Evolutionary conservation across 1,140 invertebrate species (phyloP), one percentile per base, ranked within the genome.

Genomic region (Geopemphigus sp.): DNA sequence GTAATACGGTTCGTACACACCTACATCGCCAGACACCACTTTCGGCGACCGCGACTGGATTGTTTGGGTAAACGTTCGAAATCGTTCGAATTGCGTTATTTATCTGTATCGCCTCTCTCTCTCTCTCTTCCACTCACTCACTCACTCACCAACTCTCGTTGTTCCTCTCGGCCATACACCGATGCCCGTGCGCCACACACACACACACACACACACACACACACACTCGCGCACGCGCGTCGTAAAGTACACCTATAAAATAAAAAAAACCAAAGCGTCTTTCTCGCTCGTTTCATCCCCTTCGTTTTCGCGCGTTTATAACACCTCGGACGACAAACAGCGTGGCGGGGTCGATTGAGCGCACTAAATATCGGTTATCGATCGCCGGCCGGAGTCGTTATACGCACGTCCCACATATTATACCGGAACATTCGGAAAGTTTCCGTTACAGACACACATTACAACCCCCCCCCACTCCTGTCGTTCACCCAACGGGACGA

Each of bases 401-500:
- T 29, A 66, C 29, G 39, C 63, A 39, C 66, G 66, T 50, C 22
- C 39, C 45, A 50, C 45, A 50, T 68, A 50, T 47, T 50, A 50
- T 39, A 59, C 73, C 54, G 56, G 54, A 76, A 76, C 56, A 57
- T 54, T 26, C 6, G 56, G 59, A 76, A 59, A 76, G 56, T 76
- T 59, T 76, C n/a, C 73, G n/a, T 29, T 32, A 59, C 32, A 45
- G 32, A 57, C 32, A 59, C 54, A n/a, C n/a, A n/a, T n/a, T n/a
- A n/a, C n/a, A n/a, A n/a, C n/a, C n/a, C n/a, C n/a, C n/a, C n/a
- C n/a, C n/a, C n/a, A n/a, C n/a, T n/a, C 59, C 19, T 14, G 2
- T 3, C 19, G 15, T 54, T 19, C 53, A 14, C 11, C 59, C 59
- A 61, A 26, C 22, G 59, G 19, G 10, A 11, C 5, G 1, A 50